Base-by-base conservation (phyloP, 92 coral and sea anemone genomes). In the Pocillopora meandrina region DNA sequence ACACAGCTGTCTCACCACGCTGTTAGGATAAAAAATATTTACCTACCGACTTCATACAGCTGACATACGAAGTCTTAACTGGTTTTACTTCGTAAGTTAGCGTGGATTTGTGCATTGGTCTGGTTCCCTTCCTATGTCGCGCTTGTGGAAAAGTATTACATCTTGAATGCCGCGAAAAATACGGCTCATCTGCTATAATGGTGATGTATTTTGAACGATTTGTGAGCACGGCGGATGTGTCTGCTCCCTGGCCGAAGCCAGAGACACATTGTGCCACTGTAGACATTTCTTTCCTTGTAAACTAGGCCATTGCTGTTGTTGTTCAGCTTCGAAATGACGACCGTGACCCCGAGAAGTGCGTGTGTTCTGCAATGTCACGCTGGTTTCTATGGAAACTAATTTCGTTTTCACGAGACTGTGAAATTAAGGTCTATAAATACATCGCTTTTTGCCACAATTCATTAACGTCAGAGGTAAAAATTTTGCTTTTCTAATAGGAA, bases 11-110 rank as follows among this genome's bases (percentile, higher is more conserved):
- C 75, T 61, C 75, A 17, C 56, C 70, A 5, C 9, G 52, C 61
- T 64, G 56, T 59, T 85, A 31, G 11, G 19, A 70, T 61, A 72
- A 2, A n/a, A 36, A 72, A 60, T 26, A 57, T 57, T 81, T 62
- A 89, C 98, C 82, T 72, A 96, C 99, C 94, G 91, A 87, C 89
- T 96, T 96, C 95, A 94, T 94, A 75, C 95, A 89, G 88, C 95
- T 94, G 62, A 77, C 61, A 76, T 85, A 90, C 13, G 93, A 87
- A 36, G 93, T 92, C 60, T 85, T 66, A 4, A 47, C 58, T 11
- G 93, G 95, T 64, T 76, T 81, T 58, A 78, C 82, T 72, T 91
- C 97, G 8, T 92, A 84, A 10, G 92, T 90, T 47, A 96, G 79
- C 12, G 98, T 90, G 6, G 96, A 87, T 82, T 79, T 77, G 62